Conservation (phyloP, 2,888 invertebrate genomes). For the Aporophyla lueneburgensis region DNA sequence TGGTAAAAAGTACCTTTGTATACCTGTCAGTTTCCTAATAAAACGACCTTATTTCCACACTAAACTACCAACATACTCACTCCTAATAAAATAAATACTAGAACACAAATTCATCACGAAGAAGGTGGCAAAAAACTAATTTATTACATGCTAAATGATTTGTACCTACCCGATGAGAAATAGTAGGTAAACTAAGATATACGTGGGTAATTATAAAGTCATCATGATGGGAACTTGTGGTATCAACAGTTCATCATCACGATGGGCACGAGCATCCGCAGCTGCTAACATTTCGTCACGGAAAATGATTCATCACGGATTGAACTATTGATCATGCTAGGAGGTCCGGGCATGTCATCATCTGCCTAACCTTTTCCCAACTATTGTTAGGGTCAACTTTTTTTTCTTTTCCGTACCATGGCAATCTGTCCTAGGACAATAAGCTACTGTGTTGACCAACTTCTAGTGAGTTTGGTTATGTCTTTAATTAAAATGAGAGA, state of each 20-base stretch:
- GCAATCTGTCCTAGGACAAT: too few species aligned
- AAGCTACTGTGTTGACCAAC: too few species aligned
- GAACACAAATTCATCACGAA: constrained; percentile 1
- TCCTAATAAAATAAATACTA: neutral
- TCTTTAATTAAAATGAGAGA: too few species aligned
- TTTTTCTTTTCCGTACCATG: too few species aligned
- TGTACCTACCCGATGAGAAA: neutral
- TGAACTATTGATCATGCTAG: neutral
- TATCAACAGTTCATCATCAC: constrained; percentile 38
- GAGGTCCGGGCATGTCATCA: neutral
- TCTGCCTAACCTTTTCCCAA: too few species aligned
- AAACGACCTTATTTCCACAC: neutral
- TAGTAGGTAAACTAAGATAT: neutral
- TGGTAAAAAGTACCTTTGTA: neutral
- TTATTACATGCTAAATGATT: neutral
- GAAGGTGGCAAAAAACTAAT: constrained; percentile 11
- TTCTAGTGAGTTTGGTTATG: too few species aligned
- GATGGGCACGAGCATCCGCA: constrained; percentile 25
- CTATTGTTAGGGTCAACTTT: too few species aligned
- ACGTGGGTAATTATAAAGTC: constrained; percentile 23
- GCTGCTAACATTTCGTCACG: neutral
- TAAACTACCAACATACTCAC: neutral
- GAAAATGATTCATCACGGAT: constrained; percentile 24
- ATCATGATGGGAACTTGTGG: constrained; percentile 33
- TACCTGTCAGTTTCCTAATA: neutral